Evolutionary conservation across 1,140 invertebrate species (phyloP).

Genomic region (Drosophila nebulosa): DNA sequence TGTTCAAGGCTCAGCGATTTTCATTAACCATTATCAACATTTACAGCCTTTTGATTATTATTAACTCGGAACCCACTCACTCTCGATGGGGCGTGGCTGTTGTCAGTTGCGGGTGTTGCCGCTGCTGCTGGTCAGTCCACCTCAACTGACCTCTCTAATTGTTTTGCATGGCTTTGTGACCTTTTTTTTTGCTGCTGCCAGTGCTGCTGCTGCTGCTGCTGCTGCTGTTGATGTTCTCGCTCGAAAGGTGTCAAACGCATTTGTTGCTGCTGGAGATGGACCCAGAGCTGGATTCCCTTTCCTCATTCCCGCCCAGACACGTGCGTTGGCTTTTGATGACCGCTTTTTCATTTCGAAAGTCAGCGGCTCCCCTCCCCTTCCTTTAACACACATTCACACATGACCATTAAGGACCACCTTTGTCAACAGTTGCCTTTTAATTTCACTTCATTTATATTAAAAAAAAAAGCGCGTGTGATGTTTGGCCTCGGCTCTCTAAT

Average conservation of each 20-base stretch:
- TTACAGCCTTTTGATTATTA: conserved; percentile 42
- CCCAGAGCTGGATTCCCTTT: conserved; percentile 10
- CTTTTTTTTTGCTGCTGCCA: conserved; percentile 44
- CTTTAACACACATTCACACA: conserved; percentile 4
- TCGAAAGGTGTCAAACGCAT: conserved; percentile 72
- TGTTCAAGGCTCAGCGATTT: neutral
- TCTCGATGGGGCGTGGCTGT: conserved; percentile 7
- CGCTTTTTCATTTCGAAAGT: conserved; percentile 27
- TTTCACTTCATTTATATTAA: conserved; percentile 75
- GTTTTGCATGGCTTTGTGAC: conserved; percentile 51
- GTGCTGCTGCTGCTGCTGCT: no score
- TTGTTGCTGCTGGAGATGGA: conserved; percentile 29
- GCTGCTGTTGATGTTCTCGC: no score
- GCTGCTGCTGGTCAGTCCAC: conserved; percentile 37
- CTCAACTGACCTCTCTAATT: conserved; percentile 49
- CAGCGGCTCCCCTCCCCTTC: conserved; percentile 33
- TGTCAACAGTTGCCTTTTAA: conserved; percentile 78
- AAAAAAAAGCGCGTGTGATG: conserved; percentile 36
- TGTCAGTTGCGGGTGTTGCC: conserved; percentile 30
- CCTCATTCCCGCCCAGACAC: conserved; percentile 53
- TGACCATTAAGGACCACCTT: conserved; percentile 34
- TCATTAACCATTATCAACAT: neutral
- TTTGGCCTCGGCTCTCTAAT: conserved; percentile 41
- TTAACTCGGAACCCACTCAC: conserved; percentile 14
- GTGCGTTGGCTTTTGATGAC: conserved; percentile 62